Conservation (phyloP, 2,113 vertebrate genomes). For the Myiagra hebetior region DNA sequence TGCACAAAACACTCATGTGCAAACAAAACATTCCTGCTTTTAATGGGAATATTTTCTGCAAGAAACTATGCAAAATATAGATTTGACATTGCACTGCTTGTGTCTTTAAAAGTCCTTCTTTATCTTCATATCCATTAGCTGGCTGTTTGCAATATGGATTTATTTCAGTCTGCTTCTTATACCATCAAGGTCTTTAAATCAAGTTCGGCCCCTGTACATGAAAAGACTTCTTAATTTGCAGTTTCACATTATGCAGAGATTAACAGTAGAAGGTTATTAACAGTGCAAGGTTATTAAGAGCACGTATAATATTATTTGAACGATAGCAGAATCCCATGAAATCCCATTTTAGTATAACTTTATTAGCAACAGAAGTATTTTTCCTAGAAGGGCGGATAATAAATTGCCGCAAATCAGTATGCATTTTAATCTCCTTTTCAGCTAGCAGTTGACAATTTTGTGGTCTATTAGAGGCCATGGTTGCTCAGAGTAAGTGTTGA, state of each 20-base stretch:
- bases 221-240: conserved; percentile 42
- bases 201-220: conserved; percentile 30
- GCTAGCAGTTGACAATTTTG: neutral
- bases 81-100: conserved; percentile 22
- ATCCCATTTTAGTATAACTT: conserved; percentile 31
- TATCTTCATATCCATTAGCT: neutral
- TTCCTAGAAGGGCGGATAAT: neutral
- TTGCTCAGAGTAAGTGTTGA: neutral
- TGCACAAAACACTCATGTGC: neutral
- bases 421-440: conserved; percentile 35
- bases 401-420: conserved; percentile 26
- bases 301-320: conserved; percentile 42
- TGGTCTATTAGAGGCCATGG: neutral
- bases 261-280: conserved; percentile 47
- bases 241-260: conserved; percentile 34
- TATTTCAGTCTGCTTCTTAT: conserved; percentile 21
- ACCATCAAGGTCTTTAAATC: conserved; percentile 15
- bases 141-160: conserved; percentile 7
- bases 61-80: neutral
- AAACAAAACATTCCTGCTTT: neutral
- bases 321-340: neutral
- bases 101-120: neutral
- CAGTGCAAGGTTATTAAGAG: conserved; percentile 51
- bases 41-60: neutral
- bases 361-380: neutral